Conservation (phyloP, 2,113 vertebrate genomes). For the Panthera tigris region DNA sequence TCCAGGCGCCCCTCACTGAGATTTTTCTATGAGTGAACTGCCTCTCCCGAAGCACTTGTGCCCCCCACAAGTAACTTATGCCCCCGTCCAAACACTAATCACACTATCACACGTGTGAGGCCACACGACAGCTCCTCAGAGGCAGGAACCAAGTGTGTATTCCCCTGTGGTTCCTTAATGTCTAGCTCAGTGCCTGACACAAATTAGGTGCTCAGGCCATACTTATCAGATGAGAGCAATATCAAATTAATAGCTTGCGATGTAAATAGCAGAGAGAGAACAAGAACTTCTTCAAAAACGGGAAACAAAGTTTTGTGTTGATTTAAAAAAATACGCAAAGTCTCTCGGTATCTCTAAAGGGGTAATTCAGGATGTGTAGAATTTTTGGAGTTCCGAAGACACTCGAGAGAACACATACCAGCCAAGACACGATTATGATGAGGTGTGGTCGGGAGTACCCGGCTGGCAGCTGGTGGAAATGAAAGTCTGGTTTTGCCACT, state of each 20-base stretch:
- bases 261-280: not conserved
- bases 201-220: too few species aligned
- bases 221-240: not conserved
- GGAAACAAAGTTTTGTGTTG: not conserved
- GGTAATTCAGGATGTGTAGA: not conserved
- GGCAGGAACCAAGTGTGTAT: not conserved
- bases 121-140: not conserved
- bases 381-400: not conserved
- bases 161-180: not conserved
- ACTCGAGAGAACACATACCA: not conserved
- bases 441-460: not conserved
- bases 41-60: not conserved
- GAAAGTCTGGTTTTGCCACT: conserved; percentile 31
- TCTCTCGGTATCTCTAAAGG: not conserved
- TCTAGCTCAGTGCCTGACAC: not conserved
- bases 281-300: not conserved
- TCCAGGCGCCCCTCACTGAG: not conserved
- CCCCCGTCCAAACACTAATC: not conserved
- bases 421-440: not conserved
- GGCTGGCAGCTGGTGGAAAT: not conserved
- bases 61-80: not conserved
- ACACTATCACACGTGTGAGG: rapidly evolving
- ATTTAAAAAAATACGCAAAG: not conserved
- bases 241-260: not conserved
- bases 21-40: not conserved